Conservation (phyloP, 2,113 vertebrate species). For the Poecilia latipinna region DNA sequence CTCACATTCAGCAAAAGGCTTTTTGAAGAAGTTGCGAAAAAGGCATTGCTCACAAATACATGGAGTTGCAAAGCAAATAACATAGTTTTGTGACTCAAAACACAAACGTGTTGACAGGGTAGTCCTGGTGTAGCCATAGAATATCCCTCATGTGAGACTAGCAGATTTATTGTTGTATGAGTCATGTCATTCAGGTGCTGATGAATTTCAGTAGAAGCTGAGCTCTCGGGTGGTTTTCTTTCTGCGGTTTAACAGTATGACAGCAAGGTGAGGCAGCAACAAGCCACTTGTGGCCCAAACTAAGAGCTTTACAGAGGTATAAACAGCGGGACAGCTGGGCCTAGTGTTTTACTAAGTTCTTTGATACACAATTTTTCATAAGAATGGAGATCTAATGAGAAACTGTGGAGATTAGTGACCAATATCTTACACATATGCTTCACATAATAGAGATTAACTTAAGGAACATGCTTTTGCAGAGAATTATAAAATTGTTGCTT, state of each 20-base stretch:
- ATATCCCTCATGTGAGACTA: constrained; percentile 31
- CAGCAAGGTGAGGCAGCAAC: constrained; percentile 53
- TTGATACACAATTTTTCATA: neutral
- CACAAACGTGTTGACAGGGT: neutral
- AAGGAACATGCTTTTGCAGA: no score
- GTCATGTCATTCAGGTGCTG: constrained; percentile 41
- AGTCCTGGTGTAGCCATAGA: neutral
- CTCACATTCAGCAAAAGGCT: constrained; percentile 21
- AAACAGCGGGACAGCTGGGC: constrained; percentile 16
- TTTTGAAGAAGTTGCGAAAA: constrained; percentile 4
- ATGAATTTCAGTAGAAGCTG: constrained; percentile 31
- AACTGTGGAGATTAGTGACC: neutral
- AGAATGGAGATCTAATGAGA: neutral
- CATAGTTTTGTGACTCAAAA: neutral
- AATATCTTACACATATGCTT: no score
- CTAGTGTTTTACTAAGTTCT: neutral
- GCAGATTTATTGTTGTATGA: constrained; percentile 23
- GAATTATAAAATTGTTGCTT: no score
- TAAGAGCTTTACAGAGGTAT: constrained; percentile 27
- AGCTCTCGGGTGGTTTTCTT: constrained; percentile 33
- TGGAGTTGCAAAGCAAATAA: neutral
- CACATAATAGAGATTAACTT: no score
- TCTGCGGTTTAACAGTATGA: constrained; percentile 51
- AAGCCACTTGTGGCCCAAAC: constrained; percentile 38
- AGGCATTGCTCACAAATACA: neutral